Base-by-base conservation (phyloP, 2,113 vertebrate species). In the Sylvilagus bachmani region DNA sequence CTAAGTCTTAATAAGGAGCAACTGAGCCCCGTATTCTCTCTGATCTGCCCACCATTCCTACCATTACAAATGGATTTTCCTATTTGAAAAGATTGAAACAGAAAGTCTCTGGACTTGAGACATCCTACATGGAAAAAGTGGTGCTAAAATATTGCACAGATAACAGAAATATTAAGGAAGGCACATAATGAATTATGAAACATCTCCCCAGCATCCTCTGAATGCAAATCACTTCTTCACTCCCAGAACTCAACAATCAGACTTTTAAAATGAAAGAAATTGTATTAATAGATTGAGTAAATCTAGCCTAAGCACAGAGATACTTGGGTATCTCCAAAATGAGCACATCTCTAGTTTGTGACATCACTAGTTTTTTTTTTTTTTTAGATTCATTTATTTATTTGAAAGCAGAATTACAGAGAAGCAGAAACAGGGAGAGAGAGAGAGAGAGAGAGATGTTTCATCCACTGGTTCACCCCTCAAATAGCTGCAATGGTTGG, bases 181-280 rank as follows among this genome's bases (percentile, higher is more conserved):
- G 0, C 44, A 53, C 0, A 2, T 33, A 27, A 13, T 53, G 55
- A 78, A 38, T 62, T 33, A 9, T 22, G 16, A 49, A 38, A 69
- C 3, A 27, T n/a, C 6, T 17, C 16, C 6, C 9, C 11, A 16
- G 24, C 3, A 3, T 13, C 0, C 27, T 17, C 2, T 16, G 3
- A 29, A 17, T 33, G 53, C 44, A 38, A 44, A 2, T 13, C 6
- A 22, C 36, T 66, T 78, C 58, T 88, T 74, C 10, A 36, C 58
- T 78, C 38, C 8, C 2, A 61, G 44, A 71, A 82, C 7, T 21
- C 25, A 31, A 3, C 51, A 91, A 70, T 4, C 5, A 33, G 62
- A 25, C 22, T 51, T 87, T 38, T n/a, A n/a, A 44, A 38, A 31
- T 61, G 5, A 75, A 64, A 44, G 31, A 77, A 86, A 78, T 11